A percentile compares a stretch with the other conserved stretches of the same genome.
These are phyloP conservation scores for Clarias batrachus DNA, from an alignment of 2,113 vertebrate genomes.

Conservation along the genomic window DNA sequence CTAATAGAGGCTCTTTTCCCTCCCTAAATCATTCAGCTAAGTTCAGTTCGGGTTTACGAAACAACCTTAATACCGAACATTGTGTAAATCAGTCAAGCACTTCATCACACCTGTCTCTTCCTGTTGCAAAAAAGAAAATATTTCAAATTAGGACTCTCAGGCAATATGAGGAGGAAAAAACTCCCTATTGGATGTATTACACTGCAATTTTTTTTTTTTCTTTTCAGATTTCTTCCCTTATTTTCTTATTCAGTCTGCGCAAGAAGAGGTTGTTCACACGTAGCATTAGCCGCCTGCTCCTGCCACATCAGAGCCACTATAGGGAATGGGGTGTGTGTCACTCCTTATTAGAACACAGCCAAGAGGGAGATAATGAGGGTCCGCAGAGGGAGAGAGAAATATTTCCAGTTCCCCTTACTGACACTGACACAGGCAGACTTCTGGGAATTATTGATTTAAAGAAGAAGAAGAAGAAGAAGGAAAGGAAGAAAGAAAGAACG, in stretches of 20 bases:
- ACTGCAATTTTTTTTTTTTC: conserved; percentile 49
- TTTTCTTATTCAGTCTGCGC: conserved; percentile 41
- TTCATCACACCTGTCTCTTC: neutral
- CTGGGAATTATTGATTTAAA: conserved; percentile 74
- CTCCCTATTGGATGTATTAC: conserved; percentile 70
- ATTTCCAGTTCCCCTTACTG: conserved; percentile 60
- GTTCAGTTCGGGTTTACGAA: neutral
- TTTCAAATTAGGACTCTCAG: neutral
- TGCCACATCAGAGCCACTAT: conserved; percentile 87
- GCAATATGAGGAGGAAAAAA: neutral
- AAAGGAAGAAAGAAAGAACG: neutral
- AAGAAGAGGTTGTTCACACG: conserved; percentile 70
- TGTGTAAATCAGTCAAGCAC: neutral
- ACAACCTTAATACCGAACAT: neutral
- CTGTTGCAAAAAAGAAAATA: neutral
- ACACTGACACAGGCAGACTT: conserved; percentile 66
- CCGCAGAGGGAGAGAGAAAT: conserved; percentile 73
- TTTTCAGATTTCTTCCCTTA: conserved; percentile 66
- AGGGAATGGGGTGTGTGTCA: conserved; percentile 89
- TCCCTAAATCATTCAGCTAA: neutral
- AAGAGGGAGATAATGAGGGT: conserved; percentile 84
- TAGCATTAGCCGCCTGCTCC: conserved; percentile 78
- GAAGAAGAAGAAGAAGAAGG: conserved; percentile 49
- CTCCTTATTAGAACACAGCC: conserved; percentile 83
- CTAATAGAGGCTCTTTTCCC: neutral